These are phyloP conservation scores for Sebastes schlegelii DNA, from an alignment of 2,113 vertebrate species.

Conservation along the genomic window DNA sequence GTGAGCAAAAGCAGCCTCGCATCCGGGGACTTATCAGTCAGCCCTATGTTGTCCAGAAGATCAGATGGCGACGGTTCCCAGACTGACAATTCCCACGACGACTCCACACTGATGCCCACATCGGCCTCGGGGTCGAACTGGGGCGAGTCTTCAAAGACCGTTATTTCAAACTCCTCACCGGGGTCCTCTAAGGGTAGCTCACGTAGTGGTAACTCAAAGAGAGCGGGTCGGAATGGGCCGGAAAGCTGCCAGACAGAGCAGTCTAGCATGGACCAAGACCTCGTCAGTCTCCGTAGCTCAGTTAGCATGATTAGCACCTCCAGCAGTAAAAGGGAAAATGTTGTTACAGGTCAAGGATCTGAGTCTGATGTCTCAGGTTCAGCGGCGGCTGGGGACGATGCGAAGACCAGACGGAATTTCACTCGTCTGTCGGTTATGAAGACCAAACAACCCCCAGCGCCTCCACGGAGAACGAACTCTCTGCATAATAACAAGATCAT, in stretches of 20 bases:
- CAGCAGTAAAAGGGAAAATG: slow-evolving; percentile 48
- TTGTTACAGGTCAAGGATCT: slow-evolving; percentile 14
- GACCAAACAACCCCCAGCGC: slow-evolving; percentile 88
- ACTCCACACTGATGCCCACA: slow-evolving; percentile 75
- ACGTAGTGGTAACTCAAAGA: slow-evolving; percentile 40
- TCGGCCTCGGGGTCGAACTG: slow-evolving; percentile 86
- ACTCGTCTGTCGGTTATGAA: slow-evolving; percentile 90
- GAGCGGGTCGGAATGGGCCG: slow-evolving; percentile 33
- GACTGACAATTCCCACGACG: slow-evolving; percentile 65
- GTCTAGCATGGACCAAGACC: slow-evolving; percentile 63
- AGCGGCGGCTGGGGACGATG: slow-evolving; percentile 71
- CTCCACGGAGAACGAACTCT: slow-evolving; percentile 91
- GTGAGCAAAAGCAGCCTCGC: slow-evolving; percentile 91
- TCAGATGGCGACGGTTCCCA: slow-evolving; percentile 73
- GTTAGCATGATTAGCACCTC: slow-evolving; percentile 68
- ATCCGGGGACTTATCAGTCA: slow-evolving; percentile 75
- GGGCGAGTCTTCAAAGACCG: slow-evolving; percentile 93
- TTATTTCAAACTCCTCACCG: slow-evolving; percentile 91
- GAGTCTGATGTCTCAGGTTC: slow-evolving; percentile 59
- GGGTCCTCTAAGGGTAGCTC: slow-evolving; percentile 87
- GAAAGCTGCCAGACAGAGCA: slow-evolving; percentile 31
- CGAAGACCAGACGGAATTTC: slow-evolving; percentile 82
- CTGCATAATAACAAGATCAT: slow-evolving; percentile 87
- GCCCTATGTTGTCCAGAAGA: slow-evolving; percentile 86
- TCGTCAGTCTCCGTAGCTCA: slow-evolving; percentile 75